phyloP scores from a whole-genome alignment of 2,113 vertebrate genomes.

The Isichthys henryi region DNA sequence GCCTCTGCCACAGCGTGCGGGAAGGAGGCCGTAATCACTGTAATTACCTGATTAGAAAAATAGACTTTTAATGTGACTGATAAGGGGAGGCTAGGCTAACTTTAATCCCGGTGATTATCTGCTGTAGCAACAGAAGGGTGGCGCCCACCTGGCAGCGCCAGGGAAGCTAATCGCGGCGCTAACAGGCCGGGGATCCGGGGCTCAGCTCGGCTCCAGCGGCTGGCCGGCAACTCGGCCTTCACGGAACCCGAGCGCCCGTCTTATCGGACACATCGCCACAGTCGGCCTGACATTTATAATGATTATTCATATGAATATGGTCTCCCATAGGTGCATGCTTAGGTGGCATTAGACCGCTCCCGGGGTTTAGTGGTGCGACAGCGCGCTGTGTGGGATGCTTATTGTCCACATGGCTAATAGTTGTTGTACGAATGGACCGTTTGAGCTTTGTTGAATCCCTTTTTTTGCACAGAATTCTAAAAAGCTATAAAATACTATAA shows the following conservation, averaged over 20 bases:
- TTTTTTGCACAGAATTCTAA: background rate
- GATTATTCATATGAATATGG: background rate
- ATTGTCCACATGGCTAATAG: background rate
- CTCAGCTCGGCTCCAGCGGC: background rate
- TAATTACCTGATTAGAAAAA: conserved; percentile 55
- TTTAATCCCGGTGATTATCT: conserved; percentile 38
- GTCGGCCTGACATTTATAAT: background rate
- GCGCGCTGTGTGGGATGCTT: background rate
- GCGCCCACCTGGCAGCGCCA: conserved; percentile 27
- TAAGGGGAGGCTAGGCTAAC: background rate
- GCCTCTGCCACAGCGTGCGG: conserved; percentile 4
- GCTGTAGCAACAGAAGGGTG: conserved; percentile 9
- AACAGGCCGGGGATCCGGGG: background rate
- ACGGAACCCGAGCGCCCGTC: background rate
- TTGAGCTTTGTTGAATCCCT: background rate
- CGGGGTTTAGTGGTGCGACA: background rate
- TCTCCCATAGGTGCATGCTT: too few relatives aligned
- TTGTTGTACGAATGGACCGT: background rate
- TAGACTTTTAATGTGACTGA: conserved; percentile 20
- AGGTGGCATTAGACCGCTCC: background rate
- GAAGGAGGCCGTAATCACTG: conserved; percentile 21
- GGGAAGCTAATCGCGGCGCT: conserved; percentile 16
- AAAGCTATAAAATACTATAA: background rate
- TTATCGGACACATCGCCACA: background rate
- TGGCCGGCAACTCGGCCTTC: background rate